A percentile compares a stretch with the other conserved stretches of the same genome.
Evolutionary conservation across 2,797 vertebrate genomes (phyloP).

Genomic region (Galago senegalensis): DNA sequence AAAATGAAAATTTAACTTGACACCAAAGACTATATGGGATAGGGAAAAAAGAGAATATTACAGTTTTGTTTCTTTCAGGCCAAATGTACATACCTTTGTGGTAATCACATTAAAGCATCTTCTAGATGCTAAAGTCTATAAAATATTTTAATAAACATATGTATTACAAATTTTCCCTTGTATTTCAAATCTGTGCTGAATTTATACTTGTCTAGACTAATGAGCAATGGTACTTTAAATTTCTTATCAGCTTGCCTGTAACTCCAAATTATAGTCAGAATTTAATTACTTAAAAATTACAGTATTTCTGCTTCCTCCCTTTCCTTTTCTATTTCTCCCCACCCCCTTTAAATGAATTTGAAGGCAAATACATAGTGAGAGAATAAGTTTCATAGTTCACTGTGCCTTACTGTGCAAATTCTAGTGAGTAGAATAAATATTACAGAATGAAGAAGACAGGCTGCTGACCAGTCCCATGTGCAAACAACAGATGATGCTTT

Average conservation of each 20-base stretch:
- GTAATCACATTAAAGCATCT: neutral
- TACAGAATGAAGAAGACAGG: fast-evolving
- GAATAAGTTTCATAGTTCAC: neutral
- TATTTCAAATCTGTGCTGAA: neutral
- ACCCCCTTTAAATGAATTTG: neutral
- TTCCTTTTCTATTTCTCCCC: neutral
- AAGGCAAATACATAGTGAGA: neutral
- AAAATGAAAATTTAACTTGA: conserved; percentile 2
- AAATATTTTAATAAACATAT: neutral
- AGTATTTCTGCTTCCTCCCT: neutral
- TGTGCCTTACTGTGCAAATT: conserved; percentile 55
- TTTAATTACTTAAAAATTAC: conserved; percentile 52
- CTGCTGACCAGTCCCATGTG: fast-evolving
- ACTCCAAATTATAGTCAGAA: conserved; percentile 43
- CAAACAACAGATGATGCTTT: neutral
- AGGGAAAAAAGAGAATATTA: neutral
- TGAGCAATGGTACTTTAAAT: neutral
- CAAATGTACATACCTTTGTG: neutral
- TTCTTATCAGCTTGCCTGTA: neutral
- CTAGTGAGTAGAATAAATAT: fast-evolving
- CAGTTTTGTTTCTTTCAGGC: neutral
- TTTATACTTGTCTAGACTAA: neutral
- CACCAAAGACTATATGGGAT: neutral
- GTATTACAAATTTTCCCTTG: neutral
- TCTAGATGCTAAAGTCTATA: neutral